phyloP scores from a whole-genome alignment of 2,888 invertebrate genomes.

The Drosophila lutescens region DNA sequence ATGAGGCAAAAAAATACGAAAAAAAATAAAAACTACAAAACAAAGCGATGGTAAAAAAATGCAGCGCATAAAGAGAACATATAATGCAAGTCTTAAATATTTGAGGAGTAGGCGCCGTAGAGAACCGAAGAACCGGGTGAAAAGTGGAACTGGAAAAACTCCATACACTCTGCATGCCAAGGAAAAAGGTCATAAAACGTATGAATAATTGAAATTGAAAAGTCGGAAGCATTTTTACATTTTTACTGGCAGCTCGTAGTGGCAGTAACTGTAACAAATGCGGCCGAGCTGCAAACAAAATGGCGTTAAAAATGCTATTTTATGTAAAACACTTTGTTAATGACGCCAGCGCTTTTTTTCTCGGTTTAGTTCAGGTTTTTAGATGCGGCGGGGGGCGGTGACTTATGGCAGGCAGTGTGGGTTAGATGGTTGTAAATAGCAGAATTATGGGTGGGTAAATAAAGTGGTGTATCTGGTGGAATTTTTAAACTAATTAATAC shows the following conservation, averaged over 20 bases:
- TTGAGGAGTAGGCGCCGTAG: conserved; percentile 64
- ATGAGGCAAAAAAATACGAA: conserved; percentile 31
- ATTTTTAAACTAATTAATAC: background rate
- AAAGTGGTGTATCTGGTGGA: too few species aligned
- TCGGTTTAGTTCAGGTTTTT: background rate
- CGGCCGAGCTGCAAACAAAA: conserved; percentile 49
- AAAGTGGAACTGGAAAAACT: conserved; percentile 5
- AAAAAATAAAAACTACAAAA: conserved; percentile 8
- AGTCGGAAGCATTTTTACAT: conserved; percentile 82
- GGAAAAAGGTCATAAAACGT: conserved; percentile 79
- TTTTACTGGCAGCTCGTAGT: conserved; percentile 31
- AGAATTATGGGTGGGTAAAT: background rate
- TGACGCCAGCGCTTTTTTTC: conserved; percentile 46
- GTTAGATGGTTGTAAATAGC: conserved; percentile 6
- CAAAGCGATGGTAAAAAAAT: conserved; percentile 29
- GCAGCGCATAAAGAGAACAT: conserved; percentile 41
- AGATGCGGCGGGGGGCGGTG: background rate
- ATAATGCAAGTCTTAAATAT: conserved; percentile 74
- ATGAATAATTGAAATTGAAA: conserved; percentile 82
- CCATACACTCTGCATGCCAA: conserved; percentile 42
- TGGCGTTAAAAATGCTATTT: conserved; percentile 73
- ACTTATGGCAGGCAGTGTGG: conserved; percentile 28
- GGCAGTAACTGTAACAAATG: conserved; percentile 46
- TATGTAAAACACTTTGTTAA: conserved; percentile 74
- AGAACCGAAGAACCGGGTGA: background rate